phyloP scores from a whole-genome alignment of 2,888 invertebrate genomes.

The Hydriomena furcata region DNA sequence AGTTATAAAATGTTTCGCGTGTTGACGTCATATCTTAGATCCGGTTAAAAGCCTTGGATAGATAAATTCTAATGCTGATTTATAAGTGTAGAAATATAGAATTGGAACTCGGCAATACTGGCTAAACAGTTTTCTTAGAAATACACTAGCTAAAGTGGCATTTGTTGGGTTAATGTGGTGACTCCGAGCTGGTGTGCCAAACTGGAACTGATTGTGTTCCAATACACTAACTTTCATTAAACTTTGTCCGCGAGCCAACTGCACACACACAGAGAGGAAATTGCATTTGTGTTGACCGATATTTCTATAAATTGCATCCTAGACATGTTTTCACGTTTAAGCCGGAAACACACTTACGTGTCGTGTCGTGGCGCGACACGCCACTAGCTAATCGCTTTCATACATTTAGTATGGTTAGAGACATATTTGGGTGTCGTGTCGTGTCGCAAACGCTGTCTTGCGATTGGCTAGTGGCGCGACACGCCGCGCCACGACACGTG shows the following conservation, averaged over 20 bases:
- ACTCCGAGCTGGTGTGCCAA: conserved; percentile 11
- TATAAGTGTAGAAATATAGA: no score
- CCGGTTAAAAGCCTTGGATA: conserved; percentile 5
- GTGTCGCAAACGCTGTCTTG: no score
- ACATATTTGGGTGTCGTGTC: no score
- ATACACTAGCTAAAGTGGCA: conserved; percentile 10
- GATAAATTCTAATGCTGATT: not conserved
- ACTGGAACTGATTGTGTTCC: conserved; percentile 18
- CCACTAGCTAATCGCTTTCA: no score
- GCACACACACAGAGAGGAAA: conserved; percentile 5
- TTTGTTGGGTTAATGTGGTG: conserved; percentile 15
- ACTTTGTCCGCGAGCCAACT: conserved; percentile 14
- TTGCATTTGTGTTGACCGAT: conserved; percentile 2
- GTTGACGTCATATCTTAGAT: conserved; percentile 15
- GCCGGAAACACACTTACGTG: no score
- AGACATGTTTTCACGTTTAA: no score
- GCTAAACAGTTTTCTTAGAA: conserved; percentile 9
- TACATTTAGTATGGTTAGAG: no score
- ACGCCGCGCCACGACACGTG: no score
- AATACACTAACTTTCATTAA: conserved; percentile 25
- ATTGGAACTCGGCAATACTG: no score
- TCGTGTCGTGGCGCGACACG: no score
- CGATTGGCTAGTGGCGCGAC: no score
- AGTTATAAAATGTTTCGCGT: conserved; percentile 7
- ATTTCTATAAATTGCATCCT: not conserved